Conservation (phyloP, 2,888 invertebrate genomes). For the Ephialtes manifestator region DNA sequence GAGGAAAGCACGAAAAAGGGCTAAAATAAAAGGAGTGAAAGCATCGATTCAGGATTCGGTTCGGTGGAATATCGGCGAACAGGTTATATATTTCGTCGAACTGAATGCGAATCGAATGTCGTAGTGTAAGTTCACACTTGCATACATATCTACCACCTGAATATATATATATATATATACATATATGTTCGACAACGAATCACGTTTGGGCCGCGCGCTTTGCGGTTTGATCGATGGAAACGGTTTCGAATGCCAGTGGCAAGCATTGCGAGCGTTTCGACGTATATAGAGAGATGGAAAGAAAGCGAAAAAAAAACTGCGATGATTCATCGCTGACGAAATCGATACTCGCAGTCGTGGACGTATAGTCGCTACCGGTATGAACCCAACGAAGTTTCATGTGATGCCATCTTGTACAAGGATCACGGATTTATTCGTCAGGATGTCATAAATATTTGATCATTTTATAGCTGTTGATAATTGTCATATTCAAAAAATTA, state of each 20-base stretch:
- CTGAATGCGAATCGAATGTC: conserved; percentile 13
- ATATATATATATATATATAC: background rate
- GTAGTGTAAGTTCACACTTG: conserved; percentile 18
- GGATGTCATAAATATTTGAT: conserved; percentile 10
- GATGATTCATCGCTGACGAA: conserved; percentile 59
- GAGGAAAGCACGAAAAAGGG: background rate
- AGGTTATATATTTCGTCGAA: conserved; percentile 30
- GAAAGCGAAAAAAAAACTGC: conserved; percentile 33
- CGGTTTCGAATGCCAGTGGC: conserved; percentile 47
- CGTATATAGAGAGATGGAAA: background rate
- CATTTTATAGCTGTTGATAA: background rate
- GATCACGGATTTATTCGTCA: conserved; percentile 16
- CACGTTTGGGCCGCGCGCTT: conserved; percentile 21
- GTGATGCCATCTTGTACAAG: conserved; percentile 24
- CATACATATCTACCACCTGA: background rate
- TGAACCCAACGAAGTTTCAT: conserved; percentile 38
- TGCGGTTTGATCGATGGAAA: conserved; percentile 54
- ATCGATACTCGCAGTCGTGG: conserved; percentile 45
- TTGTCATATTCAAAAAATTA: background rate
- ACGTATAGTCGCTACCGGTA: conserved; percentile 4
- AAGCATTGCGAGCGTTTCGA: conserved; percentile 48
- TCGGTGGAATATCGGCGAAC: conserved; percentile 28
- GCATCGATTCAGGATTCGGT: conserved; percentile 12
- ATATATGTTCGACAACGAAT: conserved; percentile 26
- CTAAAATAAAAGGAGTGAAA: conserved; percentile 10